phyloP scores from a whole-genome alignment of 2,113 vertebrate genomes.

The Phalacrocorax carbo region DNA sequence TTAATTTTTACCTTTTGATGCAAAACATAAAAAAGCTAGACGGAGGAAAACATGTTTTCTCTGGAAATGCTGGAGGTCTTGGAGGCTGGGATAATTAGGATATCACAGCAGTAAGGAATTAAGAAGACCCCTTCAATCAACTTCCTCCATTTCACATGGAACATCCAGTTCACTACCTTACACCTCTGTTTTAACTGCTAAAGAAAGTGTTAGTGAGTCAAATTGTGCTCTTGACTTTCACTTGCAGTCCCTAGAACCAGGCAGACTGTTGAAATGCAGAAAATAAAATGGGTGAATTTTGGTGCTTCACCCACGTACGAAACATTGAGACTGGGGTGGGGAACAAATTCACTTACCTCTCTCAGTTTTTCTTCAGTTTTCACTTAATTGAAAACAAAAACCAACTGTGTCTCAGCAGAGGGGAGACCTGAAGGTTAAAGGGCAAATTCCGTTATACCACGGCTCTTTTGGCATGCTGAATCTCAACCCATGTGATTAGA shows the following conservation, averaged over 20 bases:
- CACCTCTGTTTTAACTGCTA: background rate
- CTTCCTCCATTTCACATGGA: background rate
- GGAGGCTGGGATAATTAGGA: background rate
- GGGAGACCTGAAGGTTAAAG: conserved; percentile 64
- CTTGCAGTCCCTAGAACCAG: background rate
- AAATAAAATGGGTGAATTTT: background rate
- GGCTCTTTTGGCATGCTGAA: conserved; percentile 48
- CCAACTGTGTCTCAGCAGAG: conserved; percentile 68
- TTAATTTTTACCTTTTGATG: conserved; percentile 72
- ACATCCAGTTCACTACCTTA: background rate
- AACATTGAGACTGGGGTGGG: background rate
- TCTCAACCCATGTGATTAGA: conserved; percentile 70
- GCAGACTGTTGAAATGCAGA: background rate
- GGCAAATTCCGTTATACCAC: conserved; percentile 58
- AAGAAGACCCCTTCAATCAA: background rate
- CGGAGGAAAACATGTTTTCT: conserved; percentile 25
- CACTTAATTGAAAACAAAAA: conserved; percentile 66
- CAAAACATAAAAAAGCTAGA: conserved; percentile 38
- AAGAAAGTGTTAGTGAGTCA: background rate
- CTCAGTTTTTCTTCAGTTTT: conserved; percentile 41
- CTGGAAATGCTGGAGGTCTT: conserved; percentile 33
- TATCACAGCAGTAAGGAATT: conserved; percentile 2
- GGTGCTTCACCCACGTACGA: background rate
- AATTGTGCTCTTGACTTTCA: background rate
- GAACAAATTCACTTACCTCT: conserved; percentile 26